These are phyloP conservation scores for Pentamera pediparva DNA, from an alignment of 53 echinoderm and acorn worm species.

Conservation along the genomic window DNA sequence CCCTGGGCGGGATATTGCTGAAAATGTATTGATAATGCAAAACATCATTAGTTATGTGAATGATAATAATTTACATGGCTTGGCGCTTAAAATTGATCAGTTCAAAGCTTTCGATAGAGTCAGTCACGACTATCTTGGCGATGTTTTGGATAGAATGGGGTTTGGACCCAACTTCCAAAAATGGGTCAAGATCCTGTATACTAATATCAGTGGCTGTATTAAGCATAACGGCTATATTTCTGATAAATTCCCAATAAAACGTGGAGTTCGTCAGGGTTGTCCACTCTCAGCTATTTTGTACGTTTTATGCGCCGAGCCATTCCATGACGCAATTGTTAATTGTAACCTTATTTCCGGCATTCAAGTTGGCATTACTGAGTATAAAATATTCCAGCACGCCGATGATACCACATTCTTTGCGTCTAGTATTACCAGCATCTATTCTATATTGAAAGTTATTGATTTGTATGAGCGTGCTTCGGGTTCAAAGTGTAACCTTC, in stretches of 20 bases:
- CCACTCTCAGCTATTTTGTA: conserved; percentile 31
- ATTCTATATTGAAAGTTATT: neutral
- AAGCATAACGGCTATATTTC: conserved; percentile 35
- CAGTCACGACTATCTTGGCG: conserved; percentile 23
- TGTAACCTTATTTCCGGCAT: neutral
- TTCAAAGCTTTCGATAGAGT: conserved; percentile 58
- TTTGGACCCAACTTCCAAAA: conserved; percentile 33
- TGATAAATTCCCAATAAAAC: conserved; percentile 2
- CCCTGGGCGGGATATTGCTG: no score
- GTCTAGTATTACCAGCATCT: neutral
- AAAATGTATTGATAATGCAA: no score
- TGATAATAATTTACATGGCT: neutral
- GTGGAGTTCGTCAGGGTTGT: conserved; percentile 57
- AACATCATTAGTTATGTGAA: conserved; percentile 33
- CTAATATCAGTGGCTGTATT: conserved; percentile 24
- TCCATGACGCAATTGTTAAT: neutral
- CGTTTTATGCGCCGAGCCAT: conserved; percentile 23
- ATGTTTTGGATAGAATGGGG: conserved; percentile 25
- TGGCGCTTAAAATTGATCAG: conserved; percentile 33
- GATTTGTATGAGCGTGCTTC: neutral
- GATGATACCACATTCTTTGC: conserved; percentile 24
- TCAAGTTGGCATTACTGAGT: neutral
- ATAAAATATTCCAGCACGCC: conserved; percentile 31
- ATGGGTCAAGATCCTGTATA: conserved; percentile 46
- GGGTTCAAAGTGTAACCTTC: conserved; percentile 25